Base-by-base conservation (phyloP, 2,113 vertebrate species). In the Brachyistius frenatus region DNA sequence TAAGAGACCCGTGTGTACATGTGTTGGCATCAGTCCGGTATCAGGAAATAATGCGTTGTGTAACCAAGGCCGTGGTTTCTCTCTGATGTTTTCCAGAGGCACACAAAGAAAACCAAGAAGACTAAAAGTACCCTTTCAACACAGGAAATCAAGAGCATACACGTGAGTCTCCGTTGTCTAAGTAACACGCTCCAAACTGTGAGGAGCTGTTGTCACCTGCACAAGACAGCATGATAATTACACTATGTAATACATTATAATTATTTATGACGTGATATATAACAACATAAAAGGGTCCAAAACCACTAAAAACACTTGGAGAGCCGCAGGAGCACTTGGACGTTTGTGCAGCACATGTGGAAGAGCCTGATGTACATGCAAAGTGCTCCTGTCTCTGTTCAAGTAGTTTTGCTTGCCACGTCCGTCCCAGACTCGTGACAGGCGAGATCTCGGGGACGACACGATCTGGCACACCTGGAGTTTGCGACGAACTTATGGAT, bases 131-230 rank as follows among this genome's bases (percentile, higher is more conserved):
- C 92, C 67, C 92, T 99, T 58, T 97, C 97, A 1, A 86, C 94
- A 54, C 96, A 98, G 77, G 97, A 99, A 87, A 96, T 99, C 86
- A 96, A 94, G 86, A 95, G 58, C 68, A 98, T 99, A 60, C 97
- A 99, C 0, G 98, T 99, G 88, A 97, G 98, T 94, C 5, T 63
- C 13, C n/a, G 3, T 37, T 50, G 36, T 37, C 31, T 49, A 7
- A 6, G 23, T 73, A 33, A 62, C 23, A 33, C 3, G 36, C 14
- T 62, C 57, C 15, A 6, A 39, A 16, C 8, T 61, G 36, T 15
- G 23, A 23, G 23, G 23, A 23, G 23, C 23, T 23, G 23, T 23
- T 23, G 23, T 23, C 23, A 23, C 23, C 23, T 23, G 23, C 23
- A 23, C 23, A 23, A 23, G 23, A 8, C 11, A 44, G 10, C 41